Percentiles rank a stretch among this genome's conserved stretches.
Conservation (phyloP, 2,113 vertebrate species). For the Tylochromis polylepis region DNA sequence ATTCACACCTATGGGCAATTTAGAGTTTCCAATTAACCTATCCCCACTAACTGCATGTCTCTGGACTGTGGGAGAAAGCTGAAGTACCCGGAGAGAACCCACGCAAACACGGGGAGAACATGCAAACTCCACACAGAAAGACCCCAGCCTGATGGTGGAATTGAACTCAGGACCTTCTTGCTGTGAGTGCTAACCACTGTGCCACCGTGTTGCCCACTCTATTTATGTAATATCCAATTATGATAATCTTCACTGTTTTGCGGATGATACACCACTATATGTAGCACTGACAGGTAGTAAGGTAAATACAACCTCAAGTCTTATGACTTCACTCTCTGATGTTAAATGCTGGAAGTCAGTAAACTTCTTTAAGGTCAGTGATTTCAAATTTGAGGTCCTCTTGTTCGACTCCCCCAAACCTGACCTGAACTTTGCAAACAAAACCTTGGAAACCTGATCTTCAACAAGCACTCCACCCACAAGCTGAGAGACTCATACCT, state of each 20-base stretch:
- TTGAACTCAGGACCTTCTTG: too few relatives aligned
- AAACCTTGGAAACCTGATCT: neutral
- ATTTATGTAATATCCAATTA: neutral
- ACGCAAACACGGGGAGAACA: too few relatives aligned
- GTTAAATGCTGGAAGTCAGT: neutral
- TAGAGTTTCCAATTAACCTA: too few relatives aligned
- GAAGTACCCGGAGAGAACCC: too few relatives aligned
- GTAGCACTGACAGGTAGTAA: neutral
- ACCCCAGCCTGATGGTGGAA: too few relatives aligned
- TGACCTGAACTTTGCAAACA: neutral
- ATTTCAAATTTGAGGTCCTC: neutral
- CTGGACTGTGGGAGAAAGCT: too few relatives aligned
- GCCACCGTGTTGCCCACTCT: too few relatives aligned
- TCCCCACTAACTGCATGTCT: too few relatives aligned
- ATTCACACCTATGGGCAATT: too few relatives aligned
- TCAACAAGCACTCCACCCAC: neutral
- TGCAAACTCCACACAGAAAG: too few relatives aligned
- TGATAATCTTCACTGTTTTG: neutral
- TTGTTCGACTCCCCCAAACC: neutral
- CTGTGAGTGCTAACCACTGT: too few relatives aligned
- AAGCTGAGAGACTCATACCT: neutral
- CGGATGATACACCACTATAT: neutral
- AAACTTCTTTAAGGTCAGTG: neutral
- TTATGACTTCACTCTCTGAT: neutral
- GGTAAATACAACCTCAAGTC: neutral